A percentile compares a stretch with the other conserved stretches of the same genome.
Conservation (phyloP, 2,888 invertebrate genomes). For the Prosopocoilus inquinatus region DNA sequence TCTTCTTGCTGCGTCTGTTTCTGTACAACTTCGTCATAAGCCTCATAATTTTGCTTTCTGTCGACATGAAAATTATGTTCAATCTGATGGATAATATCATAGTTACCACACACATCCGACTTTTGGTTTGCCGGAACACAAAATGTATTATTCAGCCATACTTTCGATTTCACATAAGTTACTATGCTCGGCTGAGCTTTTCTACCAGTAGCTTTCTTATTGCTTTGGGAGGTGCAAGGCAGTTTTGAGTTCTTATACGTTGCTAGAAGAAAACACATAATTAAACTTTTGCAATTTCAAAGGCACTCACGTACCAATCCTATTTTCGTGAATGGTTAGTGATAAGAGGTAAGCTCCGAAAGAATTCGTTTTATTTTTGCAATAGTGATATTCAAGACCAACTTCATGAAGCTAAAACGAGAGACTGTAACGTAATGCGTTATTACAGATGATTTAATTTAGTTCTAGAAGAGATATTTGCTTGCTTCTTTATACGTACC, state of each 20-base stretch:
- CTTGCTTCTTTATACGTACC: slow-evolving; percentile 53
- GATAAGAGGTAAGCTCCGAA: slow-evolving; percentile 14
- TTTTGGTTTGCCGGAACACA: slow-evolving; percentile 12
- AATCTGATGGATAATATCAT: slow-evolving; percentile 11
- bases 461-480: not conserved
- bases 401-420: slow-evolving; percentile 65
- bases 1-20: slow-evolving; percentile 4
- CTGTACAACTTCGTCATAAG: slow-evolving; percentile 9
- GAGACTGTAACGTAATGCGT: slow-evolving; percentile 20
- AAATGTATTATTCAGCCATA: slow-evolving; percentile 27
- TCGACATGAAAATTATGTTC: slow-evolving; percentile 3
- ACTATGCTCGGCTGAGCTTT: slow-evolving; percentile 3
- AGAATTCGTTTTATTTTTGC: slow-evolving; percentile 52
- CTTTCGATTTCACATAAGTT: slow-evolving; percentile 22
- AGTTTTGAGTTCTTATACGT: not conserved
- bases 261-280: not conserved
- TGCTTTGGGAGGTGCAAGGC: not conserved
- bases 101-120: slow-evolving; percentile 18
- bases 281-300: not conserved
- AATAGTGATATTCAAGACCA: slow-evolving; percentile 71
- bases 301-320: not conserved
- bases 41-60: slow-evolving; percentile 10
- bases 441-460: slow-evolving; percentile 17
- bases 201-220: not conserved
- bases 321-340: slow-evolving; percentile 9